Evolutionary conservation across 2,888 invertebrate species (phyloP).

Genomic region (Diplazon laetatorius): DNA sequence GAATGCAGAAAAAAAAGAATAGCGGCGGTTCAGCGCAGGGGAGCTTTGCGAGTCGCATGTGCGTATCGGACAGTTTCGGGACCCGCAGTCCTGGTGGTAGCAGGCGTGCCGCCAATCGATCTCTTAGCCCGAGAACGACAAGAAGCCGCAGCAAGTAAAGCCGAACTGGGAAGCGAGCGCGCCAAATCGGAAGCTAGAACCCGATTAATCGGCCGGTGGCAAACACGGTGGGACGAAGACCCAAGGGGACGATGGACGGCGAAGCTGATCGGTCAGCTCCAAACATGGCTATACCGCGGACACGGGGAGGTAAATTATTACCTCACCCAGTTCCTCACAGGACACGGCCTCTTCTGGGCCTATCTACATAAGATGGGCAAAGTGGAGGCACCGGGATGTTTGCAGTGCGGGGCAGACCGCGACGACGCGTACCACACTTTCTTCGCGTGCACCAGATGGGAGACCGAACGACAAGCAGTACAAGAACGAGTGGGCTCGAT

Average conservation of each 20-base stretch:
- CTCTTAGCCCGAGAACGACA: constrained; percentile 49
- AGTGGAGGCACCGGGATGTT: constrained; percentile 17
- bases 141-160: no score
- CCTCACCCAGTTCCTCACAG: constrained; percentile 58
- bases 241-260: constrained; percentile 44
- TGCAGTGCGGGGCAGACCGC: constrained; percentile 20
- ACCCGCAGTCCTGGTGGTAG: constrained; percentile 58
- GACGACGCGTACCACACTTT: constrained; percentile 55
- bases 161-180: background rate
- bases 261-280: constrained; percentile 45
- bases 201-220: constrained; percentile 21
- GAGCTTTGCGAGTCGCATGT: constrained; percentile 54
- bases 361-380: constrained; percentile 54
- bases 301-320: constrained; percentile 59
- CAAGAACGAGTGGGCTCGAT: no score
- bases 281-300: constrained; percentile 39
- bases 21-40: constrained; percentile 60
- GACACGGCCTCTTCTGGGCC: constrained; percentile 61
- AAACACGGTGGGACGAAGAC: constrained; percentile 34
- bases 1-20: constrained; percentile 26
- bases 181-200: no score
- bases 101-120: constrained; percentile 60
- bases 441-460: constrained; percentile 42
- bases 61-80: constrained; percentile 65
- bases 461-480: background rate